A percentile compares a stretch with the other conserved stretches of the same genome.
Evolutionary conservation across 2,888 invertebrate genomes (phyloP).

Genomic region (Clusia tigrina): DNA sequence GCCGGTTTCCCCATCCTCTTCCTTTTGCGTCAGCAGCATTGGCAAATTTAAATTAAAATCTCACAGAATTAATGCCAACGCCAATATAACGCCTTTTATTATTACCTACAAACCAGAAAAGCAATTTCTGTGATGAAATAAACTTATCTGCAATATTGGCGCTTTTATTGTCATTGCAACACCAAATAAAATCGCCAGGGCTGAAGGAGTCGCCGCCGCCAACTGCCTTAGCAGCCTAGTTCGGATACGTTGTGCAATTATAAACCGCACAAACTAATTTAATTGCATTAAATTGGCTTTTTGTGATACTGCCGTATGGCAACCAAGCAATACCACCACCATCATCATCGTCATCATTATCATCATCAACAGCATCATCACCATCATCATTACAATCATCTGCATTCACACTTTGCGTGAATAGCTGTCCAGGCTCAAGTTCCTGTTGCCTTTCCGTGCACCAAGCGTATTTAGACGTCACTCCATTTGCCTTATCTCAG

Average conservation of each 20-base stretch:
- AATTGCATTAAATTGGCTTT: conserved; percentile 4
- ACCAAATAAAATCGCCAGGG: too few relatives aligned
- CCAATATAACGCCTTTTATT: conserved; percentile 2
- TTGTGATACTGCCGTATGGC: not conserved
- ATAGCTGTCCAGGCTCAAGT: too few relatives aligned
- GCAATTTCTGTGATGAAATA: not conserved
- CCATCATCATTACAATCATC: not conserved
- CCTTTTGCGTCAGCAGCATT: too few relatives aligned
- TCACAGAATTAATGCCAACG: not conserved
- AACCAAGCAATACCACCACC: too few relatives aligned
- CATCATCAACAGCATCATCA: not conserved
- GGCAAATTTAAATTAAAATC: not conserved
- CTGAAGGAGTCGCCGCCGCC: not conserved
- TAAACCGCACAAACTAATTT: conserved; percentile 5
- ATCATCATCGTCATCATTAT: too few relatives aligned
- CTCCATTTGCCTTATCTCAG: conserved; percentile 5
- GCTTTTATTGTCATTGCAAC: not conserved
- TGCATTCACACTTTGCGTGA: not conserved
- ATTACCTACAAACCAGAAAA: not conserved
- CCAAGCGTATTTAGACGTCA: too few relatives aligned
- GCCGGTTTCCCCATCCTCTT: too few relatives aligned
- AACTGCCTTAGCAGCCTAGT: not conserved
- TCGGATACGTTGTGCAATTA: not conserved
- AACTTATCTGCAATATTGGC: not conserved
- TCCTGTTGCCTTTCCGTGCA: too few relatives aligned